Conservation (phyloP, 2,113 vertebrate species). For the Chaetorhynchus papuensis region DNA sequence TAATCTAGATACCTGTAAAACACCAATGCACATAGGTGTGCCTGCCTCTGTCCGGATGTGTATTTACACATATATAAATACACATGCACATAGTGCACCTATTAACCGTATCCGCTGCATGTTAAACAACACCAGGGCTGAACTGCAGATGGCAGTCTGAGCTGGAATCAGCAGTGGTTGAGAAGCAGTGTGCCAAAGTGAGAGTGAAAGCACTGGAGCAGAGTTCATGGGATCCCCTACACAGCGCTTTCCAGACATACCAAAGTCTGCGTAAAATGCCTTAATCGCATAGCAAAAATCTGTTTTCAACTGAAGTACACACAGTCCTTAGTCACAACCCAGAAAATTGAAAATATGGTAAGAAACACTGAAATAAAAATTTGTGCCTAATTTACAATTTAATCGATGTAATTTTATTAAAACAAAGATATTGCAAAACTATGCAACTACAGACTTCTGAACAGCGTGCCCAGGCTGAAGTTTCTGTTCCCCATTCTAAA, state of each 20-base stretch:
- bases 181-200: background rate
- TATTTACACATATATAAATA: background rate
- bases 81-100: background rate
- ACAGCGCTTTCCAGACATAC: background rate
- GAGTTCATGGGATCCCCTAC: background rate
- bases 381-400: background rate
- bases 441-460: background rate
- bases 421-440: background rate
- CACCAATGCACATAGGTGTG: rapidly evolving
- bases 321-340: background rate
- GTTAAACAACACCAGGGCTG: background rate
- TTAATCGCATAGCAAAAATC: background rate
- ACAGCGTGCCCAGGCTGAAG: background rate
- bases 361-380: background rate
- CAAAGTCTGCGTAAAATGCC: background rate
- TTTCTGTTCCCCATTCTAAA: background rate
- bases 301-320: background rate
- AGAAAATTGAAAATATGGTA: background rate
- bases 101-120: background rate
- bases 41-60: background rate
- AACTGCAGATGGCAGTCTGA: conserved; percentile 49
- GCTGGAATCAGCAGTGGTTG: background rate
- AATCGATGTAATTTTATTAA: background rate
- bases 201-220: background rate
- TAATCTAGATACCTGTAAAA: background rate